phyloP scores from a whole-genome alignment of 1,140 invertebrate species.

The Halictus rubicundus region DNA sequence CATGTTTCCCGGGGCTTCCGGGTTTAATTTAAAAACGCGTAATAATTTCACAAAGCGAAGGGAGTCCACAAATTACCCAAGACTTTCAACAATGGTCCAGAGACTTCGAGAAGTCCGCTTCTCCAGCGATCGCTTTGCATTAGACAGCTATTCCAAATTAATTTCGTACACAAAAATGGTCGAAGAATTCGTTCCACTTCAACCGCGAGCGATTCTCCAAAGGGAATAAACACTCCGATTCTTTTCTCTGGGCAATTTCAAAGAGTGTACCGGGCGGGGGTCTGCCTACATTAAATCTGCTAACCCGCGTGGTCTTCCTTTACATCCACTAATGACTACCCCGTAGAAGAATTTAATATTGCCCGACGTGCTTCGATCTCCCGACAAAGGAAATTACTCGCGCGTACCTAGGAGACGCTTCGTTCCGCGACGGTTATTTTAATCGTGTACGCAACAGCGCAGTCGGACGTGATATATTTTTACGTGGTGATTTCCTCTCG shows the following conservation, averaged over 20 bases:
- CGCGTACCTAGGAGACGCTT: too few relatives aligned
- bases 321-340: neutral
- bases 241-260: neutral
- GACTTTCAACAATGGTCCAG: neutral
- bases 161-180: neutral
- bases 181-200: neutral
- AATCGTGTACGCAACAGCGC: neutral
- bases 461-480: neutral
- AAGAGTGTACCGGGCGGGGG: neutral
- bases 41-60: neutral
- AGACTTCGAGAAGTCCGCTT: neutral
- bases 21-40: too few relatives aligned
- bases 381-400: too few relatives aligned
- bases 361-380: neutral
- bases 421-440: neutral
- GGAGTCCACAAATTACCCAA: neutral
- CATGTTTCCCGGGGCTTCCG: too few relatives aligned
- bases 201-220: neutral
- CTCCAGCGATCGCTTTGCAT: neutral
- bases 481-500: slow-evolving; percentile 13
- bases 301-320: neutral
- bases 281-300: neutral
- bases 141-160: neutral
- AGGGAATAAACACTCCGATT: too few relatives aligned
- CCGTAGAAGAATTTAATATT: neutral